Evolutionary conservation across 2,888 invertebrate species (phyloP).

Genomic region (Drosophila pseudotakahashii): DNA sequence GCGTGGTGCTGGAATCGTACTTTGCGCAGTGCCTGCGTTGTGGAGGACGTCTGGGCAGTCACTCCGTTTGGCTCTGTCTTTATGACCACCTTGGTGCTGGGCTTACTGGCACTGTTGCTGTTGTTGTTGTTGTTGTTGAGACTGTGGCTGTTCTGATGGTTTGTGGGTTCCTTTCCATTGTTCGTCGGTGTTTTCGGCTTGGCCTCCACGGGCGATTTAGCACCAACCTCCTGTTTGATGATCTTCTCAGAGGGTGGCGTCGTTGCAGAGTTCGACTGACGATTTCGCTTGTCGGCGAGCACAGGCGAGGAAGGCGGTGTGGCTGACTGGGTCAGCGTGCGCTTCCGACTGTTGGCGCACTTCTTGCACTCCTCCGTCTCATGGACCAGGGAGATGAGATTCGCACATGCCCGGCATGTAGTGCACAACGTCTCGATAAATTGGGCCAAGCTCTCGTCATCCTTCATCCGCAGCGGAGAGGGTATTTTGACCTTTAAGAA

Average conservation of each 20-base stretch:
- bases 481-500: slow-evolving; percentile 83
- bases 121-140: slow-evolving; percentile 50
- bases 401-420: slow-evolving; percentile 84
- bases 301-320: slow-evolving; percentile 79
- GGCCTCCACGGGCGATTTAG: slow-evolving; percentile 45
- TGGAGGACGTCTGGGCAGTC: slow-evolving; percentile 18
- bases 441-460: slow-evolving; percentile 82
- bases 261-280: slow-evolving; percentile 67
- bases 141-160: slow-evolving; percentile 49
- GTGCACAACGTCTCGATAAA: slow-evolving; percentile 83
- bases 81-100: slow-evolving; percentile 43
- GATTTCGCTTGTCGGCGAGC: slow-evolving; percentile 78
- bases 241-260: slow-evolving; percentile 56
- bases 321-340: slow-evolving; percentile 70
- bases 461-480: slow-evolving; percentile 82
- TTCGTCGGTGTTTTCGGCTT: slow-evolving; percentile 39
- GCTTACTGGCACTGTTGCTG: slow-evolving; percentile 38
- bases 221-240: slow-evolving; percentile 61
- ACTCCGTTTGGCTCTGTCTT: slow-evolving; percentile 66
- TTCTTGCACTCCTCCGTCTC: slow-evolving; percentile 84
- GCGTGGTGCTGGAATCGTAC: slow-evolving; percentile 71
- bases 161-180: slow-evolving; percentile 54
- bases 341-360: slow-evolving; percentile 81
- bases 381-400: slow-evolving; percentile 83
- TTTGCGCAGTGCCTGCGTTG: slow-evolving; percentile 64